These are phyloP conservation scores for Melanophora roralis DNA, from an alignment of 2,888 invertebrate genomes.

Conservation along the genomic window DNA sequence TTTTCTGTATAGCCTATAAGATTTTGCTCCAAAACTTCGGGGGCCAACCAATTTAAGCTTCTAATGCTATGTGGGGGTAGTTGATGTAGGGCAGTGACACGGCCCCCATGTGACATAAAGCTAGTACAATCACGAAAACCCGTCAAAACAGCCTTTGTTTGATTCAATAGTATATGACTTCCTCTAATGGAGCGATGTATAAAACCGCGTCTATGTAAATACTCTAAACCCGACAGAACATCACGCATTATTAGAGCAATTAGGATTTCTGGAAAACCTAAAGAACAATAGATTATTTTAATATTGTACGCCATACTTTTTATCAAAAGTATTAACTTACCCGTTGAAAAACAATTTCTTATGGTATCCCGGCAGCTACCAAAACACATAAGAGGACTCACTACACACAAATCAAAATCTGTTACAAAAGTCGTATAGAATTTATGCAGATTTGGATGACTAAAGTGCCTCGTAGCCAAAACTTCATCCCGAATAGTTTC, in stretches of 20 bases:
- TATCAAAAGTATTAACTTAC: constrained; percentile 57
- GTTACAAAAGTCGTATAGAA: constrained; percentile 87
- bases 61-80: constrained; percentile 82
- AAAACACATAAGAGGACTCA: constrained; percentile 90
- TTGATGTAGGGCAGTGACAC: constrained; percentile 84
- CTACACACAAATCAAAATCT: constrained; percentile 86
- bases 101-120: constrained; percentile 84
- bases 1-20: constrained; percentile 91
- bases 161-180: constrained; percentile 88
- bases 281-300: not conserved
- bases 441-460: constrained; percentile 87
- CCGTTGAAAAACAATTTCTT: constrained; percentile 82
- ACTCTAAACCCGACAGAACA: constrained; percentile 86
- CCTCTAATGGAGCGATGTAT: constrained; percentile 92
- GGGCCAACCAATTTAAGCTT: constrained; percentile 92
- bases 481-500: constrained; percentile 85
- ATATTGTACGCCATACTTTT: not conserved
- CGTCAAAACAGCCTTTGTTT: constrained; percentile 83
- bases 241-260: constrained; percentile 88
- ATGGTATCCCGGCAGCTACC: constrained; percentile 90
- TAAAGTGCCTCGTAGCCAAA: constrained; percentile 84
- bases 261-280: constrained; percentile 88
- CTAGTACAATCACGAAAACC: constrained; percentile 89
- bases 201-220: constrained; percentile 89
- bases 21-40: constrained; percentile 93